Base-by-base conservation (phyloP, 2,888 invertebrate genomes). In the Eupithecia pulchellata region DNA sequence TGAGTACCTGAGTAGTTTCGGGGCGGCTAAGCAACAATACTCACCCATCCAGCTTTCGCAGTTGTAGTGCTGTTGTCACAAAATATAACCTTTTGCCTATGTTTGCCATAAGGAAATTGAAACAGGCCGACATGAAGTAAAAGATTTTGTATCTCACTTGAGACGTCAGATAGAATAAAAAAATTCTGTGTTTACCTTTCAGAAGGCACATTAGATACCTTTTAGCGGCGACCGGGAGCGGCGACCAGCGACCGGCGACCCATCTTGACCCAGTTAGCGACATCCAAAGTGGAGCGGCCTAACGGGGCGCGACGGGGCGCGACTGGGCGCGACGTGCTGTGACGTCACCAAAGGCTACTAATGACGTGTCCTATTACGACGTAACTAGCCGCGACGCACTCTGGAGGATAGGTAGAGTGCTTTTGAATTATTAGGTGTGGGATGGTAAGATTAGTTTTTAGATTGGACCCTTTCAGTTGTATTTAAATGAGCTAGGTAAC, bases 261-360 rank as follows among this genome's bases (percentile, higher is more conserved):
- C 57, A 63, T 71, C 80, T 81, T 84, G 83, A 84, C 84, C 84
- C 74, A 83, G 68, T 83, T 82, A 65, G 77, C 80, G 78, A 81
- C 82, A 82, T 82, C 74, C 77, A 81, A 76, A 84, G 81, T 79
- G 78, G 76, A 68, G 60, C 71, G 64, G 47, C 32, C 79, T 87
- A 89, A 89, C 86, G 82, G 67, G 83, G 79, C 86, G 84, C 88
- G 89, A 89, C 90, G 88, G n/a, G 58, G 9, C 32, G 84, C 88
- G 89, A 89, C 90, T 87, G n/a, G 58, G 9, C 32, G 58, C 30
- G 58, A 60, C 87, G 82, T 68, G 83, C 79, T 86, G 84, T 89
- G 89, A 89, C 90, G 88, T 87, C 87, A 87, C 86, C 88, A 86
- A 87, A 87, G 88, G 81, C 70, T 74, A 78, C 82, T 87, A 86